phyloP scores from a whole-genome alignment of 2,888 invertebrate species.

The Cryptophagus acutangulus region DNA sequence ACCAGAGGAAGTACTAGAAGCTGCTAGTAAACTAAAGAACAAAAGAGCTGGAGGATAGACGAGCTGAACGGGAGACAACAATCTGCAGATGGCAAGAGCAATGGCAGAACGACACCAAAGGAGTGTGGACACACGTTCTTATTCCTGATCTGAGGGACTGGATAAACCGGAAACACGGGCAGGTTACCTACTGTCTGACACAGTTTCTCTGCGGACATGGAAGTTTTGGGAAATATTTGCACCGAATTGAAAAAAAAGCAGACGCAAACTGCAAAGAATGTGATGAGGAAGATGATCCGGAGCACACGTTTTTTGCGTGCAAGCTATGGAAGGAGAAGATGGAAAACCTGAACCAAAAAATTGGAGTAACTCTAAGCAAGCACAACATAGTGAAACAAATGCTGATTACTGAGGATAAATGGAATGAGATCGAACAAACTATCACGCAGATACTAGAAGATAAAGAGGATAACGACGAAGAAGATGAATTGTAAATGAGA shows the following conservation, averaged over 20 bases:
- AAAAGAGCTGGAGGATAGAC: background rate
- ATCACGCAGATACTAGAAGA: background rate
- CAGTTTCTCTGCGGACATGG: background rate
- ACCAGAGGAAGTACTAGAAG: too few species aligned
- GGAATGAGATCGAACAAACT: background rate
- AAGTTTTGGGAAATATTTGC: background rate
- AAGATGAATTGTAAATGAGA: too few species aligned
- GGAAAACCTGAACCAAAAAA: background rate
- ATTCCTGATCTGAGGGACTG: background rate
- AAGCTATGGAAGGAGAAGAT: background rate
- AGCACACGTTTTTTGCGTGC: background rate
- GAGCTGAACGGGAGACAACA: background rate
- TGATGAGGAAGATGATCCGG: background rate
- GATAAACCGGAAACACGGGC: background rate
- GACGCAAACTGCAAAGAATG: background rate
- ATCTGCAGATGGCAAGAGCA: conserved; percentile 1
- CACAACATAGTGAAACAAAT: background rate
- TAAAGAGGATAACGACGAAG: background rate
- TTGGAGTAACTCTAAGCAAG: background rate
- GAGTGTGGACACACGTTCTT: background rate
- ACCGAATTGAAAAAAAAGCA: background rate
- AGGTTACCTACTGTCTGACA: background rate
- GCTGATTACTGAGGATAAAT: background rate
- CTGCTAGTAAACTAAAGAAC: too few species aligned
- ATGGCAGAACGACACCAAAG: background rate